A percentile compares a stretch with the other conserved stretches of the same genome.
Evolutionary conservation across 2,113 vertebrate species (phyloP).

Genomic region (Phocoena sinus): DNA sequence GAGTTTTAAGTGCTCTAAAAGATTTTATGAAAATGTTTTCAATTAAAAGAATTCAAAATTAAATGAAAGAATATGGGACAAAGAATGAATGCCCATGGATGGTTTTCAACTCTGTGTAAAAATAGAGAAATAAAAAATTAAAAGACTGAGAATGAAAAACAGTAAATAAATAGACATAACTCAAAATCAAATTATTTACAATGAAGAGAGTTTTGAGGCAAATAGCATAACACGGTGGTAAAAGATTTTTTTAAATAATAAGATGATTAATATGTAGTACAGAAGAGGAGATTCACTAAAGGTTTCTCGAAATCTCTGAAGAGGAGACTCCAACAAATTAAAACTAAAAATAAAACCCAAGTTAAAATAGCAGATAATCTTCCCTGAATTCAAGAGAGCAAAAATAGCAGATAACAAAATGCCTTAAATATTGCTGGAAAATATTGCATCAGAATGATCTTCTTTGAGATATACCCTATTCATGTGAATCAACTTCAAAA

Average conservation of each 20-base stretch:
- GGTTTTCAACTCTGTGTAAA: background rate
- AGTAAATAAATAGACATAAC: background rate
- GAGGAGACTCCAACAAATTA: background rate
- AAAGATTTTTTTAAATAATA: background rate
- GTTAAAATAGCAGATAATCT: background rate
- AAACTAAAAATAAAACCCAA: background rate
- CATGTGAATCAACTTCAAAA: background rate
- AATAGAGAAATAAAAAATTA: background rate
- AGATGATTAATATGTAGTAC: background rate
- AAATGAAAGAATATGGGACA: background rate
- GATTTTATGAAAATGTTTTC: background rate
- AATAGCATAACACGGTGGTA: background rate
- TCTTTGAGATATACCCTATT: background rate
- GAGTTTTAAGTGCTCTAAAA: background rate
- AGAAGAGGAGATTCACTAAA: background rate
- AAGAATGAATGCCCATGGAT: background rate
- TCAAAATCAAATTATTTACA: background rate
- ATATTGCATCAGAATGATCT: background rate
- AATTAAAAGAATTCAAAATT: constrained; percentile 4
- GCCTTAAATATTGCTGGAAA: background rate
- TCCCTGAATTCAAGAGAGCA: background rate
- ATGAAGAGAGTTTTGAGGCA: background rate
- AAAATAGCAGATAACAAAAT: background rate
- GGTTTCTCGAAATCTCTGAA: background rate
- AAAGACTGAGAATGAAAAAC: background rate